phyloP scores from a whole-genome alignment of 2,888 invertebrate species.

The Nineta flava region DNA sequence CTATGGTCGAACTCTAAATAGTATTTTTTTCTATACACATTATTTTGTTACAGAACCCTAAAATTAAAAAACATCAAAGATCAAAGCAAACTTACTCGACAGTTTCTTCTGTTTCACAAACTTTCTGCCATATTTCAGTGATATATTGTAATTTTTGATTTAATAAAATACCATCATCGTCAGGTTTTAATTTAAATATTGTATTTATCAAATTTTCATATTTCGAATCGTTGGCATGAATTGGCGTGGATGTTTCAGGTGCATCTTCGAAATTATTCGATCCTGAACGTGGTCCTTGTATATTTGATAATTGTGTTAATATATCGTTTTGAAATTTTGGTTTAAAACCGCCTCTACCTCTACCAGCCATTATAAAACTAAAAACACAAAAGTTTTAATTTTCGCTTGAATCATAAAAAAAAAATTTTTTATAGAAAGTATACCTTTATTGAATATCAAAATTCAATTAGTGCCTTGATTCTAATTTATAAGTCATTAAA shows the following conservation, averaged over 20 bases:
- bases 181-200: slow-evolving; percentile 20
- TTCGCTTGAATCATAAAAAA: too few relatives aligned
- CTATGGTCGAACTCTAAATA: too few relatives aligned
- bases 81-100: slow-evolving; percentile 20
- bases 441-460: too few relatives aligned
- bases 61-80: not conserved
- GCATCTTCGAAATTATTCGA: not conserved
- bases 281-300: not conserved
- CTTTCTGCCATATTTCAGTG: slow-evolving; percentile 19
- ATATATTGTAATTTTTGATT: slow-evolving; percentile 25
- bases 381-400: not conserved
- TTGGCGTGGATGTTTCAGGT: not conserved
- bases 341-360: slow-evolving; percentile 2
- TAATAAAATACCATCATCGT: slow-evolving; percentile 25
- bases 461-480: too few relatives aligned
- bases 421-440: too few relatives aligned
- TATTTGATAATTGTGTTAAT: not conserved
- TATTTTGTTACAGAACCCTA: not conserved
- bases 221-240: slow-evolving; percentile 4
- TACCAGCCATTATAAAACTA: not conserved
- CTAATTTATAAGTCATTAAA: too few relatives aligned
- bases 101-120: slow-evolving; percentile 19
- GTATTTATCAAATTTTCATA: slow-evolving; percentile 18
- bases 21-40: too few relatives aligned
- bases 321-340: slow-evolving; percentile 1